Conservation (phyloP, 2,888 invertebrate species). For the Diarsia dahlii region DNA sequence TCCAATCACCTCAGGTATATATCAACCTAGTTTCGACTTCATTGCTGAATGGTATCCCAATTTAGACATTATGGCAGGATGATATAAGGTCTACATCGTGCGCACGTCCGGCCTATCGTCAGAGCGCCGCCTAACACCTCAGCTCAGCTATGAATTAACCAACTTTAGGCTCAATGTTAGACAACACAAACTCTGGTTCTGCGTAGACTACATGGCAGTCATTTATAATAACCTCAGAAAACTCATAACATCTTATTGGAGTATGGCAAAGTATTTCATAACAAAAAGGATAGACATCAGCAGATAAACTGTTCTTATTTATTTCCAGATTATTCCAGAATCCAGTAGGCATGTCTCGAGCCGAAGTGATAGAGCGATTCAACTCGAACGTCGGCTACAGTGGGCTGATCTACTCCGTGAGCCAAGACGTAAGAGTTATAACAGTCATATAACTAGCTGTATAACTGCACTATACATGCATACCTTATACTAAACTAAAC, state of each 20-base stretch:
- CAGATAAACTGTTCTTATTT: neutral
- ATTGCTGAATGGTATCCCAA: too few species aligned
- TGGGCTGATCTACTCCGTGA: constrained; percentile 98
- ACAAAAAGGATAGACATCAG: too few species aligned
- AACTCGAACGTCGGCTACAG: constrained; percentile 99
- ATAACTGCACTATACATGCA: constrained; percentile 57
- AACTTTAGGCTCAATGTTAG: too few species aligned
- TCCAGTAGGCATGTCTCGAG: constrained; percentile 88
- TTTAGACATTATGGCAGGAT: constrained; percentile 96
- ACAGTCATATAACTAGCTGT: constrained; percentile 14
- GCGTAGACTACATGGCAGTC: constrained; percentile 88
- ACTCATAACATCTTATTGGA: too few species aligned
- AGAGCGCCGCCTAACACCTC: too few species aligned
- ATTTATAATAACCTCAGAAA: too few species aligned
- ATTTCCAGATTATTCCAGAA: constrained; percentile 89
- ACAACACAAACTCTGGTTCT: constrained; percentile 91
- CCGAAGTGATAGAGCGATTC: constrained; percentile 97
- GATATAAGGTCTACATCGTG: constrained; percentile 94
- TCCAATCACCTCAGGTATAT: constrained; percentile 94
- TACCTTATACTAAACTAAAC: constrained; percentile 50
- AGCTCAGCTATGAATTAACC: too few species aligned
- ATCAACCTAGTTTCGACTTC: too few species aligned
- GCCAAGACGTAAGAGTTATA: constrained; percentile 95
- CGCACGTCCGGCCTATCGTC: too few species aligned
- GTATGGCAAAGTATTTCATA: too few species aligned